A percentile compares a stretch with the other conserved stretches of the same genome.
These are phyloP conservation scores for Lepus americanus DNA, from an alignment of 2,113 vertebrate genomes.

Conservation along the genomic window DNA sequence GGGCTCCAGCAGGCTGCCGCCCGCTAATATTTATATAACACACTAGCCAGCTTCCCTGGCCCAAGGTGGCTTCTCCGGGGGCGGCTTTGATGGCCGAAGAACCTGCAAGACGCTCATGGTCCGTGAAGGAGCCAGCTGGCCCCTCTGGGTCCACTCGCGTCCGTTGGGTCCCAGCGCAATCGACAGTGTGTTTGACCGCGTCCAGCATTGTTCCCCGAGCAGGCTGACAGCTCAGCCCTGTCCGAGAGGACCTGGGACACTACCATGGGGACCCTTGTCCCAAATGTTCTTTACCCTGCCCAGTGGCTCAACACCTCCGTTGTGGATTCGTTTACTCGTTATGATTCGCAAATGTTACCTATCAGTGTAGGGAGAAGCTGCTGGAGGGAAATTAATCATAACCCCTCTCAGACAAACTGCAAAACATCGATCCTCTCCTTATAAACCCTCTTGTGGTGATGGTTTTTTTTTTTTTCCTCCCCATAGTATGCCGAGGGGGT, in stretches of 20 bases:
- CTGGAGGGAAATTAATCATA: conserved; percentile 75
- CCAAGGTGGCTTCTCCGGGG: neutral
- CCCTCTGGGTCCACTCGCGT: rapidly evolving
- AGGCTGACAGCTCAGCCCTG: neutral
- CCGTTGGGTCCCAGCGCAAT: neutral
- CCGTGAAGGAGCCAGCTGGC: rapidly evolving
- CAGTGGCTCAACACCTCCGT: neutral
- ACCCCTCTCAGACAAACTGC: conserved; percentile 63
- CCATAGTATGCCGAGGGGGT: neutral
- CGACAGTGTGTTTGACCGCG: rapidly evolving
- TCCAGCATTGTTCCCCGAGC: neutral
- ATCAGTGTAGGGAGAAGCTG: neutral
- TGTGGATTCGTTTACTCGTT: conserved; percentile 62
- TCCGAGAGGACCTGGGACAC: neutral
- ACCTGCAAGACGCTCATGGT: neutral
- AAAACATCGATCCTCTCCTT: neutral
- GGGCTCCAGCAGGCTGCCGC: neutral
- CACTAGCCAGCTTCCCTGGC: neutral
- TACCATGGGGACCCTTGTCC: neutral
- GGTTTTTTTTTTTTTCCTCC: neutral
- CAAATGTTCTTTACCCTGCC: neutral
- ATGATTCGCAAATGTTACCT: neutral
- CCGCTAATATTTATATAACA: conserved; percentile 56
- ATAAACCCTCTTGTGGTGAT: neutral
- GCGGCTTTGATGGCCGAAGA: neutral